Percentiles rank a stretch among this genome's conserved stretches.
Evolutionary conservation across 2,113 vertebrate species (phyloP).

Genomic region (Bufo bufo): DNA sequence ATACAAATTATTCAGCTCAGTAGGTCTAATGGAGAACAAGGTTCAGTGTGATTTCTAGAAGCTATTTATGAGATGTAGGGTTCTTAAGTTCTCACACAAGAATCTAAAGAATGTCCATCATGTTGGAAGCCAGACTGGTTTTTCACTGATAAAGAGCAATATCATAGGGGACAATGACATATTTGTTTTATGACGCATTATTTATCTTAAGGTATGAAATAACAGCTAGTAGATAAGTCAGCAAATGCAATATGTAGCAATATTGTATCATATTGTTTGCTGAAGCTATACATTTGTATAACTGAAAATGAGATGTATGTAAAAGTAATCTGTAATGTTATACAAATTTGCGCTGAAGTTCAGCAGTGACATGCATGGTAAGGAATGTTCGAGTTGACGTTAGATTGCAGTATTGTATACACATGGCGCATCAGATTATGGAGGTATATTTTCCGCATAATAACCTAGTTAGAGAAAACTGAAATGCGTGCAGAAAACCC

Average conservation of each 20-base stretch:
- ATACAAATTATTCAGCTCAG: background rate
- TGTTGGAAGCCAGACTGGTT: background rate
- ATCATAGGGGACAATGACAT: background rate
- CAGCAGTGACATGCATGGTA: background rate
- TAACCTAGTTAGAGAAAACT: background rate
- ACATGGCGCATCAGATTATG: background rate
- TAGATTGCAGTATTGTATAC: background rate
- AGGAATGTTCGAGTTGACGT: background rate
- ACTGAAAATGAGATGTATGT: too few relatives aligned
- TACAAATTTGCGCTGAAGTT: background rate
- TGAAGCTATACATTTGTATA: too few relatives aligned
- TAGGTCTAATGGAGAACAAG: background rate
- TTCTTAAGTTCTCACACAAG: background rate
- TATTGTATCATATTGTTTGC: too few relatives aligned
- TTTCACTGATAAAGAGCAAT: background rate
- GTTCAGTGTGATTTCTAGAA: background rate
- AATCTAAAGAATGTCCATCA: background rate
- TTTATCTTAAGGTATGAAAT: background rate
- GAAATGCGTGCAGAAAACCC: background rate
- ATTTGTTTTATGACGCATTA: background rate
- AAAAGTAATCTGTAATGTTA: too few relatives aligned
- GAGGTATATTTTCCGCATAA: background rate
- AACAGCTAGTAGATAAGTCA: too few relatives aligned
- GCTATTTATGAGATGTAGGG: background rate
- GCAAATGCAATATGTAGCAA: too few relatives aligned